A percentile compares a stretch with the other conserved stretches of the same genome.
Evolutionary conservation across 2,113 vertebrate genomes (phyloP).

Genomic region (Haemorhous mexicanus): DNA sequence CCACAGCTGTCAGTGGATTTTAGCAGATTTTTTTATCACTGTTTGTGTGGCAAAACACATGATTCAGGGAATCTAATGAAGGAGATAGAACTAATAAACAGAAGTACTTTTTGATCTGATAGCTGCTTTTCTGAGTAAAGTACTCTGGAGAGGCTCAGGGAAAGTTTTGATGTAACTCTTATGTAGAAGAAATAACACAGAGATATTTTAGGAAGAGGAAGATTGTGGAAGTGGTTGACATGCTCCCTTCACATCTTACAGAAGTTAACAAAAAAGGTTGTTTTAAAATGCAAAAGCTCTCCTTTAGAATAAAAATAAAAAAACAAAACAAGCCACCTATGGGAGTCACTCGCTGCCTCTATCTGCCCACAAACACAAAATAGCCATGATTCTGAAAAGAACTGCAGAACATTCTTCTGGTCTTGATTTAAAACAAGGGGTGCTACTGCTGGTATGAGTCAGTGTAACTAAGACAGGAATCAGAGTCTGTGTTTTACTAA

Average conservation of each 20-base stretch:
- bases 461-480: neutral
- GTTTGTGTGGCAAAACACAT: slow-evolving; percentile 45
- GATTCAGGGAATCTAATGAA: slow-evolving; percentile 70
- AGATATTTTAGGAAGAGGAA: neutral
- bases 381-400: neutral
- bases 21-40: slow-evolving; percentile 64
- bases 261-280: neutral
- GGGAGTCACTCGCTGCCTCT: neutral
- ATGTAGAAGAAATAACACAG: neutral
- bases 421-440: neutral
- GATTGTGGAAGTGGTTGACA: neutral
- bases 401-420: neutral
- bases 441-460: neutral
- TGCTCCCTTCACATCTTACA: neutral
- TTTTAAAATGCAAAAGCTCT: neutral
- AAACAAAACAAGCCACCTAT: neutral
- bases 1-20: slow-evolving; percentile 64
- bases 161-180: slow-evolving; percentile 30
- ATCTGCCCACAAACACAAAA: neutral
- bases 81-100: slow-evolving; percentile 70
- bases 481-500: neutral
- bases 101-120: slow-evolving; percentile 61
- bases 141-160: slow-evolving; percentile 11
- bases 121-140: slow-evolving; percentile 28
- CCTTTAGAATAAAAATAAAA: neutral